Evolutionary conservation across 1,140 invertebrate genomes (phyloP).

Genomic region (Aphelinus certus): DNA sequence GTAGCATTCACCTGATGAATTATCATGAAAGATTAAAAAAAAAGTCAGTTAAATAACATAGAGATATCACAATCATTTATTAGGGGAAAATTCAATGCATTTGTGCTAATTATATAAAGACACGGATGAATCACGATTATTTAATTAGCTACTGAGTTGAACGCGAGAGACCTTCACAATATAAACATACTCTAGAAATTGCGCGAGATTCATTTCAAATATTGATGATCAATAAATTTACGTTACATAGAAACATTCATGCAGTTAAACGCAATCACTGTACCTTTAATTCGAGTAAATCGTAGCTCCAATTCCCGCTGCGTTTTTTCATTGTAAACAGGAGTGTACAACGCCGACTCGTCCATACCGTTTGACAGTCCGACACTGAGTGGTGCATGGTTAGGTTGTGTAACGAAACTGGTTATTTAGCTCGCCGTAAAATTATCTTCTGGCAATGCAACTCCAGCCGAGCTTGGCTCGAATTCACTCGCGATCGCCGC

Average conservation of each 20-base stretch:
- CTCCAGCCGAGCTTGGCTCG: no score
- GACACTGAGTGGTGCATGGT: slow-evolving; percentile 11
- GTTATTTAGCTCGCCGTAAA: slow-evolving; percentile 23
- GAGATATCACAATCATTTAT: not conserved
- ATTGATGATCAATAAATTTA: no score
- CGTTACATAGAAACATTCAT: no score
- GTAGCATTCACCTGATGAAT: slow-evolving; percentile 77
- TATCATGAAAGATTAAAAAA: slow-evolving; percentile 10
- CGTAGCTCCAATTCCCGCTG: slow-evolving; percentile 43
- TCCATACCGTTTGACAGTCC: slow-evolving; percentile 43
- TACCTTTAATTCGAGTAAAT: slow-evolving; percentile 49
- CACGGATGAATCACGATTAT: not conserved
- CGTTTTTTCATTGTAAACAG: slow-evolving; percentile 49
- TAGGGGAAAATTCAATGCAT: not conserved
- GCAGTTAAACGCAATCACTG: no score
- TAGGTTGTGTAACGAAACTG: slow-evolving; percentile 19
- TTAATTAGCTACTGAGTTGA: not conserved
- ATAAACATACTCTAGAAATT: no score
- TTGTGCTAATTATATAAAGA: not conserved
- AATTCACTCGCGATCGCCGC: no score
- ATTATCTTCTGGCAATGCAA: slow-evolving; percentile 13
- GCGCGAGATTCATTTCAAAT: no score
- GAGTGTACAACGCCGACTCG: slow-evolving; percentile 38
- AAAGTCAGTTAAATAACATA: slow-evolving; percentile 5
- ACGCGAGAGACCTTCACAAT: no score